These are phyloP conservation scores for Glossophaga mutica DNA, from an alignment of 2,797 vertebrate genomes.

Conservation along the genomic window DNA sequence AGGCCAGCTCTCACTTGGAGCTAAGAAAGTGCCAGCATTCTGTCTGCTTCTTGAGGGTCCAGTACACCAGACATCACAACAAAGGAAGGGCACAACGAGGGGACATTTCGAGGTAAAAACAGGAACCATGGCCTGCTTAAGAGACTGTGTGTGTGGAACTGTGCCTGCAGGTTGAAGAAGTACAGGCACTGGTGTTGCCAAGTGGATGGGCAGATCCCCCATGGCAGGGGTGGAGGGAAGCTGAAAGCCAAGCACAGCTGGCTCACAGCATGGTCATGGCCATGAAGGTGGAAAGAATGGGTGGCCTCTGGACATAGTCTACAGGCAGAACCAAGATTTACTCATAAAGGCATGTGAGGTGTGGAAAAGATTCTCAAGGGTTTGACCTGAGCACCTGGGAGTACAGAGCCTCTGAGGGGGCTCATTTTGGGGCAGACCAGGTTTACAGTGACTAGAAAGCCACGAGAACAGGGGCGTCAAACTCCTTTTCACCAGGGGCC, in stretches of 20 bases:
- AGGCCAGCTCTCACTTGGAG: not conserved
- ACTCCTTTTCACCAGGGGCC: no score
- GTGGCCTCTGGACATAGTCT: not conserved
- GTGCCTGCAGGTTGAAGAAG: not conserved
- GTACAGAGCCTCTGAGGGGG: no score
- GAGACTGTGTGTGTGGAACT: rapidly evolving
- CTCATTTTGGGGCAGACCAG: not conserved
- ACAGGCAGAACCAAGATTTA: not conserved
- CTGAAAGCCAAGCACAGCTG: not conserved
- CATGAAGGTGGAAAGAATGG: not conserved
- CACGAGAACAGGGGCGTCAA: not conserved
- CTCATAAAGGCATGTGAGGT: not conserved
- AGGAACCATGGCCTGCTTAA: not conserved
- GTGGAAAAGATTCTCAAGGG: not conserved
- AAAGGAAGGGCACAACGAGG: not conserved
- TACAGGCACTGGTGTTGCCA: not conserved
- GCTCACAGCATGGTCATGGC: not conserved
- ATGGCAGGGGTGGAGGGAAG: not conserved
- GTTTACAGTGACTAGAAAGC: not conserved
- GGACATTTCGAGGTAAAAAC: not conserved
- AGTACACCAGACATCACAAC: not conserved
- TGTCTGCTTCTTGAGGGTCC: not conserved
- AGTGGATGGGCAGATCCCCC: not conserved
- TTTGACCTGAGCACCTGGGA: not conserved
- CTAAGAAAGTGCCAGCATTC: not conserved